Base-by-base conservation (phyloP, 2,888 invertebrate genomes). In the Horisme vitalbata region DNA sequence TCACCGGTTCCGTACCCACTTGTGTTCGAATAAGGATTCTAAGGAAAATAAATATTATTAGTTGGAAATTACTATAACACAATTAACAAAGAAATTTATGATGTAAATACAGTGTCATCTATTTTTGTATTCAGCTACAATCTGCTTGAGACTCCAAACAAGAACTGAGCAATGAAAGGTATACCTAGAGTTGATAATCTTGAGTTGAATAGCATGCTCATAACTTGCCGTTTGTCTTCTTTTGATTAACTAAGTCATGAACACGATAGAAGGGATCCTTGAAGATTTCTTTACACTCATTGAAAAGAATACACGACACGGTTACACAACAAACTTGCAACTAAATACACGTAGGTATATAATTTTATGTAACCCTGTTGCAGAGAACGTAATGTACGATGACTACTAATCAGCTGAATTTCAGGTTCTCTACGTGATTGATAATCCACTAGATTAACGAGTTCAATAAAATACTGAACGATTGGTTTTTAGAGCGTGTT, bases 111-210 rank as follows among this genome's bases (percentile, higher is more conserved):
- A 46, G 63, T 65, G 65, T 64, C 57, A 64, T 61, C 57, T 59
- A 51, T 57, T 65, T 66, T 59, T 71, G n/a, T 70, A 61, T 59
- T 57, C 53, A 56, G 47, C 60, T 65, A 66, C 67, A 66, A 67
- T 68, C 66, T 61, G 70, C 68, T 61, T 68, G 71, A 68, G 61
- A 50, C 60, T 54, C 49, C 68, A 51, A 59, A 58, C 68, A 69
- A 75, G 73, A 71, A 52, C 59, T 61, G 61, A 72, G 74, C 61
- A 63, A 83, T 81, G 79, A 83, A 83, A 83, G 83, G 83, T 84
- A 83, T 30, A 39, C 35, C n/a, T n/a, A n/a, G n/a, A n/a, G n/a
- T n/a, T n/a, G n/a, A n/a, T n/a, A n/a, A n/a, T n/a, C n/a, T n/a
- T n/a, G n/a, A 57, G 44, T 49, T 43, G 48, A 57, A 48, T 55